Percentiles rank a stretch among this genome's conserved stretches.
phyloP scores from a whole-genome alignment of 2,113 vertebrate species.

The Pleuronectes platessa region DNA sequence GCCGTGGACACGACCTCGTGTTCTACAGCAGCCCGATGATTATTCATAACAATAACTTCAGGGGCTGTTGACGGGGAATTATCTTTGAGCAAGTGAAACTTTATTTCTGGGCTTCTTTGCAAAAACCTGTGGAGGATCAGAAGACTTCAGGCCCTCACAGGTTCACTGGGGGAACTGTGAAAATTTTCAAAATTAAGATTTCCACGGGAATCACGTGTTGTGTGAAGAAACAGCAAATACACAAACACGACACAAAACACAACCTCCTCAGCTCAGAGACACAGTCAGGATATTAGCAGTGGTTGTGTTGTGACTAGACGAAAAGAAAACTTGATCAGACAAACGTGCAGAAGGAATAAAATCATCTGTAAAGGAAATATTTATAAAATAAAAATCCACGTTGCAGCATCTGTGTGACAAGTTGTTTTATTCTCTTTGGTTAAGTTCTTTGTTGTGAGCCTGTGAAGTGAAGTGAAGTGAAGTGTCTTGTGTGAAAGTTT shows the following conservation, averaged over 20 bases:
- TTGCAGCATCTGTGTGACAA: too few species aligned
- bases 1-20: conserved; percentile 8
- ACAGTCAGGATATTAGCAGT: too few species aligned
- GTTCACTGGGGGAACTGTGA: not conserved
- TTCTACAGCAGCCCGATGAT: not conserved
- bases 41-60: not conserved
- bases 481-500: too few species aligned
- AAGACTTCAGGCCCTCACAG: not conserved
- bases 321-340: too few species aligned
- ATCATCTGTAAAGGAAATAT: too few species aligned
- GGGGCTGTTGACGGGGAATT: not conserved
- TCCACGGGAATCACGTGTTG: not conserved
- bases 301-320: too few species aligned
- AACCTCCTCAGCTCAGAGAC: not conserved
- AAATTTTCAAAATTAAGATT: not conserved
- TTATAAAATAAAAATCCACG: too few species aligned
- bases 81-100: not conserved
- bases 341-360: too few species aligned
- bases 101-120: not conserved
- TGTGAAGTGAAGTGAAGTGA: too few species aligned
- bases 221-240: not conserved
- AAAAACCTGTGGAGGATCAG: not conserved
- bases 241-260: not conserved
- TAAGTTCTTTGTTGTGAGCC: too few species aligned
- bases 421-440: too few species aligned